A percentile compares a stretch with the other conserved stretches of the same genome.
Evolutionary conservation across 2,888 invertebrate genomes (phyloP).

Genomic region (Toxonevra muliebris): DNA sequence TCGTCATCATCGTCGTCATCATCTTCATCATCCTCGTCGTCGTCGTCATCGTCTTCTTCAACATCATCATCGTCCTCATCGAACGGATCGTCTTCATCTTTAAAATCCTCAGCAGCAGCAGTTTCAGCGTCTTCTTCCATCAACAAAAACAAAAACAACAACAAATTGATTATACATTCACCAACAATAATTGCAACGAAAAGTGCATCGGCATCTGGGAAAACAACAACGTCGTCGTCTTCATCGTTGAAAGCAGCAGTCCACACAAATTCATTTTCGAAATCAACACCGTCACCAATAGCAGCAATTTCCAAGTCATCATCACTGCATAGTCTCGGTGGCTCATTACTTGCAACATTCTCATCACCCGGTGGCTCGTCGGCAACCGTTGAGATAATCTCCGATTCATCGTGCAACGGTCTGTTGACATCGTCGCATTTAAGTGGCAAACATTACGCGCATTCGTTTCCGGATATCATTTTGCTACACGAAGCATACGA

Average conservation of each 20-base stretch:
- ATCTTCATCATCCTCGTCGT: conserved; percentile 27
- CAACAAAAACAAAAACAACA: background rate
- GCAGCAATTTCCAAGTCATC: conserved; percentile 57
- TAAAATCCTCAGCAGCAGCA: conserved; percentile 26
- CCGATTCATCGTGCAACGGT: conserved; percentile 59
- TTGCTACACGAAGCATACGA: conserved; percentile 62
- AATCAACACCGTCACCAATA: conserved; percentile 30
- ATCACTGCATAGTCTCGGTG: conserved; percentile 53
- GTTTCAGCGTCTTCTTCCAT: background rate
- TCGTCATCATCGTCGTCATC: conserved; percentile 31
- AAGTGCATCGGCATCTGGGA: no score
- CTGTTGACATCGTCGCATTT: conserved; percentile 58
- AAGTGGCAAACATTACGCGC: conserved; percentile 58
- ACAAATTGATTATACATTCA: no score
- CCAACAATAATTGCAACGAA: no score
- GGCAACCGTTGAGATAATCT: conserved; percentile 59
- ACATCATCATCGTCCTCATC: conserved; percentile 35
- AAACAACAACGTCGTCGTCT: background rate
- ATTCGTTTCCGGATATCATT: conserved; percentile 61
- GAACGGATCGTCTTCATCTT: conserved; percentile 12
- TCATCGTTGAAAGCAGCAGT: conserved; percentile 11
- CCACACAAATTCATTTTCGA: background rate
- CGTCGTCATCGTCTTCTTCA: conserved; percentile 41
- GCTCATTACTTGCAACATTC: conserved; percentile 60
- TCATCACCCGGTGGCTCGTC: conserved; percentile 56